phyloP scores from a whole-genome alignment of 2,888 invertebrate genomes.

The Apamea sordens region DNA sequence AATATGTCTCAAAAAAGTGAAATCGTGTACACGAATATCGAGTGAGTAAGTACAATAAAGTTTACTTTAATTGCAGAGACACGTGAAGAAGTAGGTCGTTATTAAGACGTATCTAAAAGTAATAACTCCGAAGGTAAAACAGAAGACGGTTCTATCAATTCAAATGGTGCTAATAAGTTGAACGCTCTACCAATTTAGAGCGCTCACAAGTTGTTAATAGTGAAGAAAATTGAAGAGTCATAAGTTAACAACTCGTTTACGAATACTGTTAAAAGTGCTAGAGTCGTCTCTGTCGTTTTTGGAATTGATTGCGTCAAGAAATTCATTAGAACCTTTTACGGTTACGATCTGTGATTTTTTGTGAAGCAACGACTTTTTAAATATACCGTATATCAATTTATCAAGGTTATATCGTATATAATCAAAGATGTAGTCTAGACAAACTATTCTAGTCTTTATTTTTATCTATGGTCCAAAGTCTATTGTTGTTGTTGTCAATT shows the following conservation, averaged over 20 bases:
- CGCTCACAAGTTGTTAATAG: constrained; percentile 49
- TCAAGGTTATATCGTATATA: constrained; percentile 6
- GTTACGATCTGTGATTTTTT: constrained; percentile 21
- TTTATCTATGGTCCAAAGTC: neutral
- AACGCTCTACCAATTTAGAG: constrained; percentile 56
- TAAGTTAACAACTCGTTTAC: constrained; percentile 44
- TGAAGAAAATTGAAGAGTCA: constrained; percentile 39
- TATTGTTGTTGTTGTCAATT: constrained; percentile 17
- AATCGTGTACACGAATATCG: constrained; percentile 33
- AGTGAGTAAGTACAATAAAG: constrained; percentile 30
- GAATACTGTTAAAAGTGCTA: constrained; percentile 20
- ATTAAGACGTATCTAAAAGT: constrained; percentile 25
- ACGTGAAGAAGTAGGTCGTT: constrained; percentile 12
- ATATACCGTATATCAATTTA: neutral
- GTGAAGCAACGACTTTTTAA: neutral
- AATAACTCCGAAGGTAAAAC: constrained; percentile 48
- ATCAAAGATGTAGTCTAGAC: too few relatives aligned
- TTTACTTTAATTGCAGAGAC: constrained; percentile 16
- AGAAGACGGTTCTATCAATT: constrained; percentile 48
- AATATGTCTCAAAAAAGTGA: constrained; percentile 22
- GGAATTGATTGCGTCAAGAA: constrained; percentile 29
- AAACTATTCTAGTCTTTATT: neutral
- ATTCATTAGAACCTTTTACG: constrained; percentile 21
- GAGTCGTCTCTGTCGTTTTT: constrained; percentile 18
- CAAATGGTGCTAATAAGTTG: constrained; percentile 60